A percentile compares a stretch with the other conserved stretches of the same genome.
Evolutionary conservation across 2,113 vertebrate species (phyloP).

Genomic region (Solea senegalensis): DNA sequence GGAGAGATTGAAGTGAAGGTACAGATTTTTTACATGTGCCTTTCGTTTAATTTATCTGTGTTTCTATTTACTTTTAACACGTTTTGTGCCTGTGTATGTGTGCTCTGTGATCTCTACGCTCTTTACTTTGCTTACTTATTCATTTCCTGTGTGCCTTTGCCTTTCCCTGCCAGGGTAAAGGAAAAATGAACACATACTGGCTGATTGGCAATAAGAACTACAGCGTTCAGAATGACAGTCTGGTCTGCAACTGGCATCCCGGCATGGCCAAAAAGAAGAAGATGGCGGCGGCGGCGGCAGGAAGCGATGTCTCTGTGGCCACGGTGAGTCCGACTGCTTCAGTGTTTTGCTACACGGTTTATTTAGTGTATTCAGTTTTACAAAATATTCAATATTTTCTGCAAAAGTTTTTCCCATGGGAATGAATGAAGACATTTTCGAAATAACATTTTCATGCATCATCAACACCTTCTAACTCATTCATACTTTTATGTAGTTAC

Average conservation of each 20-base stretch:
- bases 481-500: too few species aligned
- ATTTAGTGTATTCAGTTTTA: too few species aligned
- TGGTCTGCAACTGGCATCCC: slow-evolving; percentile 92
- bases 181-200: slow-evolving; percentile 93
- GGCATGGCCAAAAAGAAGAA: slow-evolving; percentile 81
- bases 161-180: slow-evolving; percentile 83
- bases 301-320: slow-evolving; percentile 70
- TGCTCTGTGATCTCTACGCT: too few species aligned
- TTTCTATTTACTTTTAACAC: too few species aligned
- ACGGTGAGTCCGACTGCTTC: slow-evolving; percentile 72
- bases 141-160: not conserved
- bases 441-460: too few species aligned
- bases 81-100: too few species aligned
- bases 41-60: too few species aligned
- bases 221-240: slow-evolving; percentile 90
- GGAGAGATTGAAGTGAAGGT: slow-evolving; percentile 94
- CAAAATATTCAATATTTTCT: too few species aligned
- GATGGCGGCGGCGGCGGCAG: slow-evolving; percentile 28
- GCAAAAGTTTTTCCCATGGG: too few species aligned
- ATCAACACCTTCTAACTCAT: too few species aligned
- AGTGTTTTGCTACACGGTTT: not conserved
- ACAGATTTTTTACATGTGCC: slow-evolving; percentile 16
- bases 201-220: slow-evolving; percentile 90
- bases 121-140: too few species aligned
- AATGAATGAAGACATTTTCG: too few species aligned